Evolutionary conservation across 2,113 vertebrate genomes (phyloP), one percentile per base, ranked within the genome.

Genomic region (Rhynchomys soricoides): DNA sequence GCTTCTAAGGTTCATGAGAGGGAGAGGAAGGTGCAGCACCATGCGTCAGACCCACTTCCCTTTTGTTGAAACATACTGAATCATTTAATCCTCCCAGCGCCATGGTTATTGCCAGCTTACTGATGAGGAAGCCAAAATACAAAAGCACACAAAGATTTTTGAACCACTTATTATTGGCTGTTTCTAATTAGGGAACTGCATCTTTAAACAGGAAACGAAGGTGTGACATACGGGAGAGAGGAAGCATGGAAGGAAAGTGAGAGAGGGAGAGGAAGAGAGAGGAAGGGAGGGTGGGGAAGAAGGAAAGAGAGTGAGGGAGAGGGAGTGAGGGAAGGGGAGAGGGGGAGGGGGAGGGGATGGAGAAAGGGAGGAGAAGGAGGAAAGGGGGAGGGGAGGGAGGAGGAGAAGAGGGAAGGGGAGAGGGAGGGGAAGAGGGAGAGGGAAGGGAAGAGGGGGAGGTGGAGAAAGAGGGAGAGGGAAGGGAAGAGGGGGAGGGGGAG

Each of bases 101-200:
- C 78, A 9, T 73, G 81, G 86, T 12, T 16, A 89, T 89, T 19
- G 92, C 31, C 37, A 71, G 74, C 52, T 89, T 45, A 86, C 37
- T 21, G 22, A 57, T 78, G 62, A 95, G 62, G 29, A 94, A 74
- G 52, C 31, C 17, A 21, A 91, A 29, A 22, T 43, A 74, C 17
- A 95, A 93, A 93, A 1, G 86, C 22, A 7, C 16, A 48, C 52
- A 90, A 92, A 88, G 74, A 7, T 71, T 70, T 86, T 7, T 21
- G 24, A 70, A 71, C 48, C 12, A 62, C 66, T 45, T 13, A n/a
- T 79, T 55, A 43, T 79, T 62, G 40, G 12, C 16, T 83, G 15
- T 34, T 94, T 52, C 40, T 91, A 81, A 87, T 75, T 95, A 83
- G 40, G 34, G 64, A 95, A 93, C 71, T 74, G 24, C 17, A 40